Evolutionary conservation across 2,113 vertebrate species (phyloP).

Genomic region (Tragelaphus imberbis): DNA sequence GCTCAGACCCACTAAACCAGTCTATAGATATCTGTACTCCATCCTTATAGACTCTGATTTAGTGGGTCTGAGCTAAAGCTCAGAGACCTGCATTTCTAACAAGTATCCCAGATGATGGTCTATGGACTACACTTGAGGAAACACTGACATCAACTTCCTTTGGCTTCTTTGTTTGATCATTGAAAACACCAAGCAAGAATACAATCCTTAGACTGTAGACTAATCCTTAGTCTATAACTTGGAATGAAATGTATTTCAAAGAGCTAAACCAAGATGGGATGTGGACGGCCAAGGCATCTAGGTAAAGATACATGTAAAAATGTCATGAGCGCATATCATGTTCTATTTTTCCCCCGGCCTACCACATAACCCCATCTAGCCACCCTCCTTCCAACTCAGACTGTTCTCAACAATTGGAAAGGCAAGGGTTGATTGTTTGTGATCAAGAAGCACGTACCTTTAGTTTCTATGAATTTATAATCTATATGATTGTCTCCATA

Average conservation of each 20-base stretch:
- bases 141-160: neutral
- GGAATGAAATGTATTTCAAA: neutral
- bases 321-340: fast-evolving
- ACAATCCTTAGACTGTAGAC: neutral
- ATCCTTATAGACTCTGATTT: fast-evolving
- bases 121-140: neutral
- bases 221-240: neutral
- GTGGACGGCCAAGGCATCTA: neutral
- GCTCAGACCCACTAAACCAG: neutral
- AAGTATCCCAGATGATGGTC: neutral
- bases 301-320: neutral
- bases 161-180: neutral
- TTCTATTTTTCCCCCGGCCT: fast-evolving
- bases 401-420: neutral
- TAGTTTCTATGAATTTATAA: neutral
- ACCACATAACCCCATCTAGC: neutral
- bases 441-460: neutral
- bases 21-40: neutral
- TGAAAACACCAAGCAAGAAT: neutral
- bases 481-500: neutral
- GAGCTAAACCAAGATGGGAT: neutral
- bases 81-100: neutral
- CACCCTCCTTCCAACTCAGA: neutral
- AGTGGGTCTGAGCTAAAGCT: neutral
- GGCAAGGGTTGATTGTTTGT: neutral